A percentile compares a stretch with the other conserved stretches of the same genome.
Conservation (phyloP, 1,140 invertebrate genomes). For the Lutraria rhynchaena region DNA sequence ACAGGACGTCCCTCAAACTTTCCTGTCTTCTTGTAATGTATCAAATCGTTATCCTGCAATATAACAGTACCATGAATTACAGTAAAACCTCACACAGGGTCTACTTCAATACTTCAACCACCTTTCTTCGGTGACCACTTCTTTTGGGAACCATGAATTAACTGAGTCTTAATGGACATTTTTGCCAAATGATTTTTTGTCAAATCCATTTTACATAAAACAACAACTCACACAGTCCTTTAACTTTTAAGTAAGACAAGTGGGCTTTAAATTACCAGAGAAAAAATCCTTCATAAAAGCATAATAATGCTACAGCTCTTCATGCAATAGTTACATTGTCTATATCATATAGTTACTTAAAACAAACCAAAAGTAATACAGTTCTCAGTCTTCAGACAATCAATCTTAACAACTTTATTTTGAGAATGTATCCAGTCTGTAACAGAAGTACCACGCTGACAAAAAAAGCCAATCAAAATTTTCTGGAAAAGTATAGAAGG, state of each 20-base stretch:
- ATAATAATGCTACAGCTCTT: no score
- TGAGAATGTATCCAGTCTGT: no score
- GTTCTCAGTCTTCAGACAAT: no score
- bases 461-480: no score
- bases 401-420: no score
- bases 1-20: conserved; percentile 69
- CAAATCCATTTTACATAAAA: neutral
- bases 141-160: neutral
- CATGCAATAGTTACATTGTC: no score
- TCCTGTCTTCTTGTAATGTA: conserved; percentile 75
- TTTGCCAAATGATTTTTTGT: neutral
- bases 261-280: no score
- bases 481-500: no score
- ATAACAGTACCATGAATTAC: neutral
- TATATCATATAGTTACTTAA: no score
- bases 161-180: neutral
- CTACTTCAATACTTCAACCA: neutral
- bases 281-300: no score
- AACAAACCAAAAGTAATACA: no score
- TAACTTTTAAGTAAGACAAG: neutral
- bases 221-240: neutral
- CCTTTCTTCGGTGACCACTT: neutral
- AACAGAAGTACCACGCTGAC: no score
- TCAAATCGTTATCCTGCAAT: conserved; percentile 79
- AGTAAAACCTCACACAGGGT: neutral